Percentiles rank a stretch among this genome's conserved stretches.
These are phyloP conservation scores for Butorides virescens DNA, from an alignment of 2,113 vertebrate genomes.

Conservation along the genomic window DNA sequence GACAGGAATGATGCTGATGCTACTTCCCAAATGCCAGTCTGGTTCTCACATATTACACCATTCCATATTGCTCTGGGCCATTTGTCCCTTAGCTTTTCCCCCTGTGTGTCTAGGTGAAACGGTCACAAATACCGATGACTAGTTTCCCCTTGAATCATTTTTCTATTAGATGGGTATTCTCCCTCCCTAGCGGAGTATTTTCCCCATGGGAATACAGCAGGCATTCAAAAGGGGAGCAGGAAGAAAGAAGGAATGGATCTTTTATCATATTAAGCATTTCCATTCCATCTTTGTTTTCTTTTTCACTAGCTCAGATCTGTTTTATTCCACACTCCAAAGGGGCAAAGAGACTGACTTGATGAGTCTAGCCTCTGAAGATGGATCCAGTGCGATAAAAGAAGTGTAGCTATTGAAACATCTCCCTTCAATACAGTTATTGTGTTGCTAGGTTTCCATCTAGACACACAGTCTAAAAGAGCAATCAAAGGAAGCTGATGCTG, in stretches of 20 bases:
- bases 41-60: background rate
- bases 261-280: background rate
- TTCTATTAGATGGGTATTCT: background rate
- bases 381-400: conserved; percentile 20
- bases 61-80: background rate
- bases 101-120: background rate
- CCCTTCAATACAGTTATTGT: conserved; percentile 25
- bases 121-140: background rate
- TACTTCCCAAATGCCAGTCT: background rate
- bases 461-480: conserved; percentile 45
- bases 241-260: background rate
- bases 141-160: background rate
- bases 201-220: background rate
- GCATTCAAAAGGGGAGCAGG: background rate
- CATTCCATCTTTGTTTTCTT: background rate
- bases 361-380: conserved; percentile 27
- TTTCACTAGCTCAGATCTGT: background rate
- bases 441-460: conserved; percentile 64
- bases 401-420: conserved; percentile 19
- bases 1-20: background rate
- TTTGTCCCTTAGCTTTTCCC: background rate
- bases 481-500: conserved; percentile 12
- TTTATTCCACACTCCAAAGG: conserved; percentile 33
- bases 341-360: background rate
- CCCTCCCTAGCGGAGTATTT: background rate